Percentiles rank a stretch among this genome's conserved stretches.
These are phyloP conservation scores for Halcyon chelicuti DNA, from an alignment of 2,797 vertebrate species.

Conservation along the genomic window DNA sequence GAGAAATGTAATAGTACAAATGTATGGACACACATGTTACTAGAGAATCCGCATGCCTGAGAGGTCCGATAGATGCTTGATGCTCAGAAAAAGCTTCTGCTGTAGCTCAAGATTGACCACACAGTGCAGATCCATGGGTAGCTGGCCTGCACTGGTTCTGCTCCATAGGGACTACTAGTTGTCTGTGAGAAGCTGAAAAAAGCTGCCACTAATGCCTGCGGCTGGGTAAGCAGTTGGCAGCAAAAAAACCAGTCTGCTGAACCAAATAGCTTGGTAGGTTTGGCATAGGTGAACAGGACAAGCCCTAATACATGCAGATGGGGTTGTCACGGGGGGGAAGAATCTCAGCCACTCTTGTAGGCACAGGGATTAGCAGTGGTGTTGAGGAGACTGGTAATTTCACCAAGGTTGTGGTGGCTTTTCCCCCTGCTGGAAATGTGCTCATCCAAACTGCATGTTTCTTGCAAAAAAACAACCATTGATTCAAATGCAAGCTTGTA, in stretches of 20 bases:
- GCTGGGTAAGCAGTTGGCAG: background rate
- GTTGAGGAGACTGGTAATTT: background rate
- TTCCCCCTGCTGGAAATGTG: background rate
- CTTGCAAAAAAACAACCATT: background rate
- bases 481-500: background rate
- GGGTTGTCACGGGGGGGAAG: rapidly evolving
- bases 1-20: background rate
- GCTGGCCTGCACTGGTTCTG: background rate
- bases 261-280: background rate
- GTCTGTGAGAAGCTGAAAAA: background rate
- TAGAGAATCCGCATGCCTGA: background rate
- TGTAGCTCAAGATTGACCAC: background rate
- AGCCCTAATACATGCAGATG: background rate
- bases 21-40: background rate
- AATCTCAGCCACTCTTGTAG: too few relatives aligned
- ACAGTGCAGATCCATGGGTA: background rate
- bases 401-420: background rate
- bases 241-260: background rate
- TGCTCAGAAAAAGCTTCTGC: background rate
- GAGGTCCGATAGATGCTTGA: background rate
- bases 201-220: background rate
- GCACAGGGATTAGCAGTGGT: background rate
- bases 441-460: background rate
- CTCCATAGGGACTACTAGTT: background rate
- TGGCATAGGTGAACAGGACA: background rate